These are phyloP conservation scores for Latheticus oryzae DNA, from an alignment of 2,888 invertebrate genomes.

Conservation along the genomic window DNA sequence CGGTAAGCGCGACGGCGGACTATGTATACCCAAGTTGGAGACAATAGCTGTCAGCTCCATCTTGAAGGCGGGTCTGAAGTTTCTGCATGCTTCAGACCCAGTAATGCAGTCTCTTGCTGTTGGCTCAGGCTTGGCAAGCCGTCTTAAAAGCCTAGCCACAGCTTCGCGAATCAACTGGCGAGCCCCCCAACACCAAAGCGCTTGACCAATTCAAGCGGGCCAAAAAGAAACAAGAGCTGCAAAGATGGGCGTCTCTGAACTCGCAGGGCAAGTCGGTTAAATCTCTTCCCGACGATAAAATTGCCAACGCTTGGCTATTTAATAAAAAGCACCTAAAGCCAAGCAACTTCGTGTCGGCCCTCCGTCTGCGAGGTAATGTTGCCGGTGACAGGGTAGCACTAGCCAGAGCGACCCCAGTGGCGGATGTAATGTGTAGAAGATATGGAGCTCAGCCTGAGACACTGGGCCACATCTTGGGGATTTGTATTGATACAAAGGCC, in stretches of 20 bases:
- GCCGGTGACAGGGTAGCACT: constrained; percentile 48
- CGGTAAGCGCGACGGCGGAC: constrained; percentile 55
- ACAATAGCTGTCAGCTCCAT: constrained; percentile 39
- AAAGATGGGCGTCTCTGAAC: constrained; percentile 45
- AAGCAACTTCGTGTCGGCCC: constrained; percentile 51
- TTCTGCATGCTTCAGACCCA: constrained; percentile 44
- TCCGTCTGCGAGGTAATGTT: constrained; percentile 53
- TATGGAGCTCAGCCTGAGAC: constrained; percentile 54
- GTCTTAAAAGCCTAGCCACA: constrained; percentile 47
- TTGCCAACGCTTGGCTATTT: constrained; percentile 50
- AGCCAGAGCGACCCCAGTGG: constrained; percentile 46
- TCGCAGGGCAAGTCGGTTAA: constrained; percentile 52
- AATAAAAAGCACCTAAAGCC: constrained; percentile 51
- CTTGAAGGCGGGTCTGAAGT: constrained; percentile 44
- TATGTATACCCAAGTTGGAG: constrained; percentile 55
- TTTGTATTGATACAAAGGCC: constrained; percentile 46
- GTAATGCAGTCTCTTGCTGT: constrained; percentile 50
- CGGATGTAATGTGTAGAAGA: constrained; percentile 51
- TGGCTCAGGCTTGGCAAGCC: constrained; percentile 44
- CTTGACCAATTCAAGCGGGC: background rate
- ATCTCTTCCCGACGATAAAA: constrained; percentile 47
- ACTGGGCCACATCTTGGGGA: constrained; percentile 55
- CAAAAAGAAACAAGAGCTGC: constrained; percentile 48
- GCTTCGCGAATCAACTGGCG: constrained; percentile 46
- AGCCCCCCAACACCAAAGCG: background rate